phyloP scores from a whole-genome alignment of 2,797 vertebrate species.

The Fundulus diaphanus region DNA sequence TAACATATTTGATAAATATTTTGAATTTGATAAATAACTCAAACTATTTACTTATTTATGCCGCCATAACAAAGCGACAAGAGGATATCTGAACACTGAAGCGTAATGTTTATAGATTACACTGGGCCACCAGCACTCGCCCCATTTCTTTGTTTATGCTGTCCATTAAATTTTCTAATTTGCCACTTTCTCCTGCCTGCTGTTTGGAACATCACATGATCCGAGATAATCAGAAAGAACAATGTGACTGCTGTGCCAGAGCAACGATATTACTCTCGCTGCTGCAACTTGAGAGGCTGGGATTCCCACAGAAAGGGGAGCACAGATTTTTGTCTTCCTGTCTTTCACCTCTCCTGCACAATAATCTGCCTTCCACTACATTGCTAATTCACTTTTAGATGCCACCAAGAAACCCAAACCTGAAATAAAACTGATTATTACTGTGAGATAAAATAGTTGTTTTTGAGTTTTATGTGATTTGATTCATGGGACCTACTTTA shows the following conservation, averaged over 20 bases:
- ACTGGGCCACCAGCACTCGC: constrained; percentile 15
- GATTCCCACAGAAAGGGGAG: constrained; percentile 67
- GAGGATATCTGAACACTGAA: constrained; percentile 14
- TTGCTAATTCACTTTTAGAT: constrained; percentile 60
- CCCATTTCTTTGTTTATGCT: constrained; percentile 32
- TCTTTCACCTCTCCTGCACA: constrained; percentile 54
- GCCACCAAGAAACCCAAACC: constrained; percentile 42
- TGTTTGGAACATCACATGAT: constrained; percentile 58
- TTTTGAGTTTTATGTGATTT: neutral
- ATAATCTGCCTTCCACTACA: constrained; percentile 50
- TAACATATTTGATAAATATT: constrained; percentile 31
- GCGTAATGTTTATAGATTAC: constrained; percentile 34
- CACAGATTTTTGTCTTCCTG: constrained; percentile 66
- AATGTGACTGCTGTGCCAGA: constrained; percentile 70
- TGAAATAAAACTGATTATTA: neutral
- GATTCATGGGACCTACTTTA: neutral
- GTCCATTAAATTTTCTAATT: constrained; percentile 62
- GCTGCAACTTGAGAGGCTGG: constrained; percentile 63
- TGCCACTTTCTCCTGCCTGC: constrained; percentile 45
- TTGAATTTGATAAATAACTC: constrained; percentile 21
- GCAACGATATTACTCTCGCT: constrained; percentile 68
- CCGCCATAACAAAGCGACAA: neutral
- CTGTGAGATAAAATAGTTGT: neutral
- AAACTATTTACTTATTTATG: constrained; percentile 1
- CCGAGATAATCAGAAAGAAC: constrained; percentile 70